Evolutionary conservation across 2,113 vertebrate species (phyloP), one percentile per base, ranked within the genome.

Genomic region (Sinocyclocheilus anophthalmus): DNA sequence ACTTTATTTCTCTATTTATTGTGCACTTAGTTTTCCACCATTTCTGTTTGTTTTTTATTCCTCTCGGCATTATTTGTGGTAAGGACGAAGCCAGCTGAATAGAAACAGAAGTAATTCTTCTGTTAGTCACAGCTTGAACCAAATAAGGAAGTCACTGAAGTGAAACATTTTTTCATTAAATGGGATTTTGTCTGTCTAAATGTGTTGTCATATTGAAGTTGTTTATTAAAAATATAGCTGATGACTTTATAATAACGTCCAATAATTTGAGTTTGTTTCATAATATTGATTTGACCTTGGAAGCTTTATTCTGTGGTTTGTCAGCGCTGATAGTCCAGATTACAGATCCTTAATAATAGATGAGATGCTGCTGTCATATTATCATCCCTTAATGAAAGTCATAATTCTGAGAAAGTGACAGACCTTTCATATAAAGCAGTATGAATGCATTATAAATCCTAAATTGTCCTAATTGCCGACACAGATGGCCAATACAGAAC

Each of bases 401-500:
- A 87, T 87, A 82, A 86, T 84, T 86, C 76, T 30, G 48, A 26
- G 76, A 61, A 70, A 30, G 55, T 84, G 65, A 69, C 53, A 26
- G 86, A 37, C 83, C 77, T 81, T 70, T 73, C 48, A 59, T 73
- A 86, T 67, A 75, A 75, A 63, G 76, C 57, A 67, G 24, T 85
- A 76, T 88, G 75, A 80, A 87, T 84, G 59, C 70, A 37, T 67
- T 50, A 67, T 69, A 69, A 76, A 87, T 53, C 37, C 57, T 78
- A 79, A 45, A 87, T 89, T 78, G 88, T 88, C 85, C 59, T 85
- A 88, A 89, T 85, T 72, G 42, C 57, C 70, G 65, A 50, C 87
- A 67, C 86, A 90, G 90, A 88, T 83, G 84, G 88, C 67, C 59
- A 67, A 78, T 85, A 78, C 55, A 48, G 79, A 84, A 59, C 53